A percentile compares a stretch with the other conserved stretches of the same genome.
These are phyloP conservation scores for Pampus argenteus DNA, from an alignment of 2,797 vertebrate species.

Conservation along the genomic window DNA sequence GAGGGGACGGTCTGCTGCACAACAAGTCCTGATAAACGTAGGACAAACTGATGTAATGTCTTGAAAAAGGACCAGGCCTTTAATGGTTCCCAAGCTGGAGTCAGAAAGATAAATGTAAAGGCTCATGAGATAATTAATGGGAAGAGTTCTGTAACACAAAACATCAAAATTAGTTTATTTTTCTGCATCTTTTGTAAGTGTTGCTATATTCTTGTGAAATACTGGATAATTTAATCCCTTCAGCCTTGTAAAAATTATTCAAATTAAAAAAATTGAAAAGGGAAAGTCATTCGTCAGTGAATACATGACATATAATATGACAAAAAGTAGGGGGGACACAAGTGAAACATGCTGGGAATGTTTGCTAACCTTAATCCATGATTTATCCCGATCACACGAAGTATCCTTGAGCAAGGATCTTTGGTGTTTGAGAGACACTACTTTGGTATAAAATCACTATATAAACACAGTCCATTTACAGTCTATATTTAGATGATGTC, in stretches of 20 bases:
- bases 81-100: not conserved
- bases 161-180: not conserved
- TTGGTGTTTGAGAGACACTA: slow-evolving; percentile 14
- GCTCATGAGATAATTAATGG: not conserved
- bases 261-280: not conserved
- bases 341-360: not conserved
- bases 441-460: not conserved
- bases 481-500: slow-evolving; percentile 12
- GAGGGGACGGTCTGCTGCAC: not conserved
- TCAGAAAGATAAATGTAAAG: not conserved
- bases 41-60: not conserved
- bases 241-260: not conserved
- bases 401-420: slow-evolving; percentile 10
- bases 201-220: not conserved
- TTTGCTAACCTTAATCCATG: slow-evolving; percentile 4
- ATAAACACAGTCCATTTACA: slow-evolving; percentile 36
- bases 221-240: not conserved
- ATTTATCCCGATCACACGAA: not conserved
- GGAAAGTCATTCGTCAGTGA: not conserved
- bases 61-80: not conserved
- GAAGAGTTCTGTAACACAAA: not conserved
- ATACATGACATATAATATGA: not conserved
- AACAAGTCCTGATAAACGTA: not conserved
- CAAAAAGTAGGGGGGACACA: not conserved
- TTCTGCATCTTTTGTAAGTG: not conserved